Evolutionary conservation across 2,797 vertebrate species (phyloP), one percentile per base, ranked within the genome.

Genomic region (Hafferia zeledoni): DNA sequence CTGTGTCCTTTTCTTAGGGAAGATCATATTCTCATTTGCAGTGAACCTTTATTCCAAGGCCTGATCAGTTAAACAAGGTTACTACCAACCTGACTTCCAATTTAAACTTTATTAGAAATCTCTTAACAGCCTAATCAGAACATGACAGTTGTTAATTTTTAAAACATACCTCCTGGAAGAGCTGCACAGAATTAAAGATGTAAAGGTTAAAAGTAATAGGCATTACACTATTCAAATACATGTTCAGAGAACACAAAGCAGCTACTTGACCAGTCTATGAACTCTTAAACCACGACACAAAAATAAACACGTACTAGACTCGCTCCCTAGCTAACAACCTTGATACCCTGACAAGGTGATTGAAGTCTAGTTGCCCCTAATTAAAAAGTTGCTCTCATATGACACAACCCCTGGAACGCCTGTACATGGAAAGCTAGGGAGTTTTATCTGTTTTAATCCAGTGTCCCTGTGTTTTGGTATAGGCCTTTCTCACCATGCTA

Each of bases 1-100:
- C 83, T 86, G 44, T 71, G 88, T 12, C 35, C 75, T 85, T 94
- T 97, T 71, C 91, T 77, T 85, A 61, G 59, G 24, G 49, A 88
- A 39, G 63, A 92, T 88, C 50, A 67, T 39, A 75, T 86, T 93
- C 91, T 88, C 12, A 4, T 57, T 84, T 94, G 82, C 57, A 86
- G 63, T 22, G 33, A 91, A 85, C 41, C 52, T 67, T 92, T 88
- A 76, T 95, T 83, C 69, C 23, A 89, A 85, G 63, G 44, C 39
- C 53, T 50, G 23, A 69, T 50, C 55, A 68, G 76, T 25, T 88
- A 57, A 95, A 78, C 55, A 85, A 83, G 50, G 31, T 33, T 65
- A 64, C 55, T 83, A 70, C 55, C 89, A 87, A 71, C 63, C 31
- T 59, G 37, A 63, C 27, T 92, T 94, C 44, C 41, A 89, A 83